phyloP scores from a whole-genome alignment of 2,888 invertebrate species.

The Drosophila gaucha region DNA sequence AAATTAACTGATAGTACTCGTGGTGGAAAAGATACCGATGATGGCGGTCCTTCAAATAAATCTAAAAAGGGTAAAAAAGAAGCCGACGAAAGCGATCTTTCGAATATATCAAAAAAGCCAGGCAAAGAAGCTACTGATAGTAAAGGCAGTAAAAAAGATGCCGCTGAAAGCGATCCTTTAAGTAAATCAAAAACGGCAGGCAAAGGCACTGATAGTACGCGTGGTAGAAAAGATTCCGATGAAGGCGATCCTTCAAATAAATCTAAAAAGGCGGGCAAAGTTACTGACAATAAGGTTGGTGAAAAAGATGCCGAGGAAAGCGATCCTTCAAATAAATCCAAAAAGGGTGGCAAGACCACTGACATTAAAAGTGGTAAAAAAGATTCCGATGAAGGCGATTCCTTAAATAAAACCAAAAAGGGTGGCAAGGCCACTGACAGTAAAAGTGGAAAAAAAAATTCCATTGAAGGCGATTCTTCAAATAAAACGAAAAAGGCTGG shows the following conservation, averaged over 20 bases:
- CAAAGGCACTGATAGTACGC: background rate
- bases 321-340: conserved; percentile 1
- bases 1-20: conserved; percentile 1
- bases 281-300: background rate
- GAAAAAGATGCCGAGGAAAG: conserved; percentile 9
- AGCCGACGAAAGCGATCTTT: conserved; percentile 10
- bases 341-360: background rate
- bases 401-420: conserved; percentile 2
- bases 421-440: background rate
- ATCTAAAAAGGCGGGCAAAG: background rate
- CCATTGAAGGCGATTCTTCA: background rate
- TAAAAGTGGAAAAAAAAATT: conserved; percentile 11
- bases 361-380: background rate
- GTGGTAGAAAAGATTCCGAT: conserved; percentile 15
- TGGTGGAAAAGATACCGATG: conserved; percentile 13
- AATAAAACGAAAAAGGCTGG: background rate
- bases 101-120: conserved; percentile 1
- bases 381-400: background rate
- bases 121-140: background rate
- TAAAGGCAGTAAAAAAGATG: conserved; percentile 11
- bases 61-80: conserved; percentile 4
- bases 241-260: conserved; percentile 16
- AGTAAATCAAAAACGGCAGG: background rate
- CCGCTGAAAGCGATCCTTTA: conserved; percentile 9
- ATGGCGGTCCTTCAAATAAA: conserved; percentile 2